Evolutionary conservation across 2,797 vertebrate genomes (phyloP).

Genomic region (Typhlichthys eigenmanni): DNA sequence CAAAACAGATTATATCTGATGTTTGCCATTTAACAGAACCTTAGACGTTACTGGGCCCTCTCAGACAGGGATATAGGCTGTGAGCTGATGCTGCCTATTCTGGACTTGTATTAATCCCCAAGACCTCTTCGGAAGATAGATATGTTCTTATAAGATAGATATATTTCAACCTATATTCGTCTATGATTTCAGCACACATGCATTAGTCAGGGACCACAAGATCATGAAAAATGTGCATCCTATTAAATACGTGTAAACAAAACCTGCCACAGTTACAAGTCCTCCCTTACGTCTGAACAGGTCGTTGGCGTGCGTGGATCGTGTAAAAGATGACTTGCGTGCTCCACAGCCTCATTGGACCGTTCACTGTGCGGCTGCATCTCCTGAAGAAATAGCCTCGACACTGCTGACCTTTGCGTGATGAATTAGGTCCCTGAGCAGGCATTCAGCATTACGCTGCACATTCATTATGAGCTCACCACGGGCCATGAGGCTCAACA

Average conservation of each 20-base stretch:
- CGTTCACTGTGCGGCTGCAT: conserved; percentile 48
- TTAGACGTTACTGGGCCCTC: no score
- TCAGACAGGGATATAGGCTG: no score
- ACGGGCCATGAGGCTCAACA: conserved; percentile 34
- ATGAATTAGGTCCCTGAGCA: conserved; percentile 67
- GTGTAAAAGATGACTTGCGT: conserved; percentile 18
- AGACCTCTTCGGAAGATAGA: no score
- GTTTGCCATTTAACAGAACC: no score
- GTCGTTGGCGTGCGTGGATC: neutral
- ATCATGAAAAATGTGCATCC: conserved; percentile 40
- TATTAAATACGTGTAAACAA: conserved; percentile 45
- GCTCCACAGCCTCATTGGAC: conserved; percentile 48
- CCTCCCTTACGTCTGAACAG: conserved; percentile 1
- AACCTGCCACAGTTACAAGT: conserved; percentile 38
- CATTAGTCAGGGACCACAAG: conserved; percentile 12
- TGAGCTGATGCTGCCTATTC: no score
- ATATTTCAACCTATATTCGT: no score
- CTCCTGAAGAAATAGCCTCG: conserved; percentile 58
- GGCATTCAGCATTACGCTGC: conserved; percentile 48
- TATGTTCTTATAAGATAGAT: no score
- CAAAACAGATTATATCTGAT: no score
- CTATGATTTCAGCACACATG: neutral
- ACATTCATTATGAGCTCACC: conserved; percentile 60
- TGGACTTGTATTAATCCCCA: no score
- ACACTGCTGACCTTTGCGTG: conserved; percentile 67